Conservation (phyloP, 2,113 vertebrate species). For the Ceyx cyanopectus region DNA sequence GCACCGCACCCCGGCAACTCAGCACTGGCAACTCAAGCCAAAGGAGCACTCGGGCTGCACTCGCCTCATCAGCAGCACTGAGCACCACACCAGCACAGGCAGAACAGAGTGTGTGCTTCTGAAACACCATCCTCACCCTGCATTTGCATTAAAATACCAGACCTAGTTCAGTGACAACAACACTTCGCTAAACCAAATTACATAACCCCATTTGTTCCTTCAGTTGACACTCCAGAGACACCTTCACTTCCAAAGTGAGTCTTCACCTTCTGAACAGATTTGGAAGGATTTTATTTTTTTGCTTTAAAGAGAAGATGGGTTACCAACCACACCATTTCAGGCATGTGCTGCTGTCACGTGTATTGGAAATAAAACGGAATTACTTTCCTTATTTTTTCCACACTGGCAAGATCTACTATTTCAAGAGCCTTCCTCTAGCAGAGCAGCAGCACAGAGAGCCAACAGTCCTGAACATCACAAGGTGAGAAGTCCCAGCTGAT, state of each 20-base stretch:
- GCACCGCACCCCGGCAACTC: slow-evolving; percentile 32
- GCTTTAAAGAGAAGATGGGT: not conserved
- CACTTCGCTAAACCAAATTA: slow-evolving; percentile 5
- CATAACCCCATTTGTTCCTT: not conserved
- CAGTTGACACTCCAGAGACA: not conserved
- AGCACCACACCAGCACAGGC: slow-evolving; percentile 3
- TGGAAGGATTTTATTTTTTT: not conserved
- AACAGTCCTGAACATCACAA: not conserved
- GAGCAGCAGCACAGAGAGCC: not conserved
- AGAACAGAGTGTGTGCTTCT: slow-evolving; percentile 49
- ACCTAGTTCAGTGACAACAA: slow-evolving; percentile 43
- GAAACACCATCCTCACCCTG: slow-evolving; percentile 44
- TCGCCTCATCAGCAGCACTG: slow-evolving; percentile 15
- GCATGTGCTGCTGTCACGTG: not conserved
- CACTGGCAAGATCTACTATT: not conserved
- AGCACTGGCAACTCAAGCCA: not conserved
- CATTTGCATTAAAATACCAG: slow-evolving; percentile 77
- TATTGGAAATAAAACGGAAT: not conserved
- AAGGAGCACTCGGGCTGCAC: not conserved
- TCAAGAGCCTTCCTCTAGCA: not conserved
- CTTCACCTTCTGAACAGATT: not conserved
- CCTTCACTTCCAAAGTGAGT: slow-evolving; percentile 17
- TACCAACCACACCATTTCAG: not conserved
- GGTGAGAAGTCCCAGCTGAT: not conserved
- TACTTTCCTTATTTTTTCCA: not conserved